These are phyloP conservation scores for Calonectris borealis DNA, from an alignment of 2,113 vertebrate species.

Conservation along the genomic window DNA sequence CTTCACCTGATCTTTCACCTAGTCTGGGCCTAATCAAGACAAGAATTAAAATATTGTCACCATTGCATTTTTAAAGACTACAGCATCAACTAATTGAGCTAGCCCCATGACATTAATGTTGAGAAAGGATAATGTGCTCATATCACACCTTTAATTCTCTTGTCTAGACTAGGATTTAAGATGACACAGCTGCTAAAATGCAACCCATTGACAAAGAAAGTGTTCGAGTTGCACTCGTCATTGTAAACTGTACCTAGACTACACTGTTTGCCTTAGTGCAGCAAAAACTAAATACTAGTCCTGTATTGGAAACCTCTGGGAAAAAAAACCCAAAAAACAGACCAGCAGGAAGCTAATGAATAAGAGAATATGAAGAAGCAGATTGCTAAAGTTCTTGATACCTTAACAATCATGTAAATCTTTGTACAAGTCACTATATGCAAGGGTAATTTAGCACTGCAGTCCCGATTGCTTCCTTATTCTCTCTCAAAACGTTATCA, in stretches of 20 bases:
- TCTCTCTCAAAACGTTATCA: slow-evolving; percentile 35
- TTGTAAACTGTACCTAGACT: background rate
- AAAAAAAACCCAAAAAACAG: background rate
- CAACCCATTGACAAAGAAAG: background rate
- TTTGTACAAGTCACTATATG: slow-evolving; percentile 13
- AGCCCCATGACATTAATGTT: background rate
- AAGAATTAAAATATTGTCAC: background rate
- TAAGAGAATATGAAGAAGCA: background rate
- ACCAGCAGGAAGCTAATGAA: background rate
- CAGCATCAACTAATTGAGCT: background rate
- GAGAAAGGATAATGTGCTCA: background rate
- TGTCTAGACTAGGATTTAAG: slow-evolving; percentile 61
- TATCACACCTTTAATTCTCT: slow-evolving; percentile 55
- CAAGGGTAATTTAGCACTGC: slow-evolving; percentile 19
- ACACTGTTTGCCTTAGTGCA: background rate
- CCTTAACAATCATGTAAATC: background rate
- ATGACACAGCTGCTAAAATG: slow-evolving; percentile 38
- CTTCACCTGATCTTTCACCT: background rate
- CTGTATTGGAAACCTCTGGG: background rate
- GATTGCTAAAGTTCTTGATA: background rate
- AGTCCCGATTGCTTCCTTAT: slow-evolving; percentile 16
- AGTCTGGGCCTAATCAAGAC: background rate
- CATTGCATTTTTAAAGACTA: background rate
- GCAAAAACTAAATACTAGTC: background rate
- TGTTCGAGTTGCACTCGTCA: background rate